Evolutionary conservation across 1,140 invertebrate genomes (phyloP).

Genomic region (Drosophila nannoptera): DNA sequence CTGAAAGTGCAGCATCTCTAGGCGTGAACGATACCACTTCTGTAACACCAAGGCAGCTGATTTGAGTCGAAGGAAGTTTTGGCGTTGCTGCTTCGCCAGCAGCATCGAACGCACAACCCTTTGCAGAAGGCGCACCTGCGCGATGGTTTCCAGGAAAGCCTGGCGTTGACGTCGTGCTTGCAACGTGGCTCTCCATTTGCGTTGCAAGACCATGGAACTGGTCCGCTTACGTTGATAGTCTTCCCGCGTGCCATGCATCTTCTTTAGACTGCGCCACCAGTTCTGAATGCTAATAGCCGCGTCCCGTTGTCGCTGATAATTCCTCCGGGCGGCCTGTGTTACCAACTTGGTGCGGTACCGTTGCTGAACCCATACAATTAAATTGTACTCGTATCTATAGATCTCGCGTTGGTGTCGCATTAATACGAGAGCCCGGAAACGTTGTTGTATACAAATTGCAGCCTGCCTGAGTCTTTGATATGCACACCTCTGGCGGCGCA

Average conservation of each 20-base stretch:
- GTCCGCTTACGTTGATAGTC: conserved; percentile 53
- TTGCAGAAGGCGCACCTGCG: conserved; percentile 76
- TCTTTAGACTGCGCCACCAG: conserved; percentile 58
- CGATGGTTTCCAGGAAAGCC: conserved; percentile 59
- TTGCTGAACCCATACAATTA: conserved; percentile 49
- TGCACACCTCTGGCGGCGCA: conserved; percentile 29
- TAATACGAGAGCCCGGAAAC: conserved; percentile 39
- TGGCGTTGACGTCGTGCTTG: conserved; percentile 53
- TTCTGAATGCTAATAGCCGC: conserved; percentile 56
- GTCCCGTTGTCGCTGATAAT: conserved; percentile 36
- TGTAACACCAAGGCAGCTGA: conserved; percentile 80
- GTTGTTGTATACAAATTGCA: conserved; percentile 41
- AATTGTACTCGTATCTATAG: conserved; percentile 50
- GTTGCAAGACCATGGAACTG: conserved; percentile 69
- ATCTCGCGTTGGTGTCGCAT: conserved; percentile 47
- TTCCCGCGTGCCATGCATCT: conserved; percentile 53
- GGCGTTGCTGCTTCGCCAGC: conserved; percentile 46
- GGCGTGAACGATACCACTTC: conserved; percentile 79
- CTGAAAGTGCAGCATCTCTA: conserved; percentile 72
- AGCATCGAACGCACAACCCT: conserved; percentile 64
- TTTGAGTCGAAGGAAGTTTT: conserved; percentile 76
- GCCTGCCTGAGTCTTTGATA: conserved; percentile 24
- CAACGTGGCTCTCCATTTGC: conserved; percentile 51
- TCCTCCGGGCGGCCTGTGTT: conserved; percentile 42
- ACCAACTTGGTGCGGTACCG: conserved; percentile 37